Percentiles rank a stretch among this genome's conserved stretches.
These are phyloP conservation scores for Hypsopygia costalis DNA, from an alignment of 2,888 invertebrate species.

Conservation along the genomic window DNA sequence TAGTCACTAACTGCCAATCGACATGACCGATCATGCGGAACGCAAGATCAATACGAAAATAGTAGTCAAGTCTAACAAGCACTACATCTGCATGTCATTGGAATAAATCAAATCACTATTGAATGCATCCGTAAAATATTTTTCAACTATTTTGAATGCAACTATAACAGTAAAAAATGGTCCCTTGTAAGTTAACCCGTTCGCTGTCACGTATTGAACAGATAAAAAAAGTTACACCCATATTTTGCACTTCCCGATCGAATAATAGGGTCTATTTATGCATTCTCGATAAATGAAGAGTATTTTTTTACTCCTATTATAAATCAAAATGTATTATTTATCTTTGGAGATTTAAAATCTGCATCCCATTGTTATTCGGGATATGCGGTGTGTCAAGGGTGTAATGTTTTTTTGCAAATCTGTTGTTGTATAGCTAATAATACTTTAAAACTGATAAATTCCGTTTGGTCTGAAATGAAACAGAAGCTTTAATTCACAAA, in stretches of 20 bases:
- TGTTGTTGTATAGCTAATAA: slow-evolving; percentile 41
- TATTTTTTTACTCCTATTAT: slow-evolving; percentile 77
- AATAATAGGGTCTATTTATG: slow-evolving; percentile 80
- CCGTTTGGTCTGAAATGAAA: slow-evolving; percentile 3
- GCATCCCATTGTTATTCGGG: slow-evolving; percentile 78
- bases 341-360: slow-evolving; percentile 78
- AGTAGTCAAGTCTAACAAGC: slow-evolving; percentile 78
- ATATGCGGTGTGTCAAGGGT: slow-evolving; percentile 79
- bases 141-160: slow-evolving; percentile 77
- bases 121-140: slow-evolving; percentile 78
- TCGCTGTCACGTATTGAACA: slow-evolving; percentile 72
- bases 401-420: slow-evolving; percentile 70
- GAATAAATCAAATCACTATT: slow-evolving; percentile 80
- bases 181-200: slow-evolving; percentile 74
- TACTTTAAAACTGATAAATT: slow-evolving; percentile 20
- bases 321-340: slow-evolving; percentile 81
- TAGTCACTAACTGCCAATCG: slow-evolving; percentile 71
- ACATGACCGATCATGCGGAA: slow-evolving; percentile 76
- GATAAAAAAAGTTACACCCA: slow-evolving; percentile 77
- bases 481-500: neutral
- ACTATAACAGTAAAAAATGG: slow-evolving; percentile 43
- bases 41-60: slow-evolving; percentile 68
- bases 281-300: slow-evolving; percentile 79
- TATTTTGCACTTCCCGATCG: slow-evolving; percentile 78
- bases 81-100: slow-evolving; percentile 77